phyloP scores from a whole-genome alignment of 2,797 vertebrate species.

The Megalops cyprinoides region DNA sequence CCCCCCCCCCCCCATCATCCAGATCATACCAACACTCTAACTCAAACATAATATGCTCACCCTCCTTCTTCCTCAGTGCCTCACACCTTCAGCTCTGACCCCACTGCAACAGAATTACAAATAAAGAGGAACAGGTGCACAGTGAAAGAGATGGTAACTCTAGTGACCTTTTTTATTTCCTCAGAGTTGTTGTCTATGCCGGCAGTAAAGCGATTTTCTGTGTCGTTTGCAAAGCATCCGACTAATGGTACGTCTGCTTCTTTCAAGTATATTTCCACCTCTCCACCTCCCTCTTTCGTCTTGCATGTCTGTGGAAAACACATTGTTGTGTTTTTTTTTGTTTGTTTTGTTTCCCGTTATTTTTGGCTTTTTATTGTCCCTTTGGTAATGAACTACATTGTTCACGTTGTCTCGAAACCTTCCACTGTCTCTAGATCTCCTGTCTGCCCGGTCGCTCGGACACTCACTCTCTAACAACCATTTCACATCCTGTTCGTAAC shows the following conservation, averaged over 20 bases:
- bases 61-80: slow-evolving; percentile 39
- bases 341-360: slow-evolving; percentile 52
- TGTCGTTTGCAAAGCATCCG: slow-evolving; percentile 99
- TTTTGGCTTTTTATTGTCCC: slow-evolving; percentile 52
- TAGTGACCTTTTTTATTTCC: slow-evolving; percentile 95
- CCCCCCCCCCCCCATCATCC: slow-evolving; percentile 12
- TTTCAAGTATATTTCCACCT: slow-evolving; percentile 87
- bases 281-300: slow-evolving; percentile 74
- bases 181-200: slow-evolving; percentile 99
- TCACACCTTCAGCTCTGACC: slow-evolving; percentile 44
- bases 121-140: slow-evolving; percentile 40
- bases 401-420: slow-evolving; percentile 63
- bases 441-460: slow-evolving; percentile 57
- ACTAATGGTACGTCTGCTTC: slow-evolving; percentile 99
- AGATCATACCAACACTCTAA: slow-evolving; percentile 9
- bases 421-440: slow-evolving; percentile 44
- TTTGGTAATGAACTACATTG: slow-evolving; percentile 43
- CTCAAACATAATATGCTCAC: slow-evolving; percentile 28
- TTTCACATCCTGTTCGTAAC: slow-evolving; percentile 64
- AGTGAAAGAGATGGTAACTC: slow-evolving; percentile 75
- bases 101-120: background rate
- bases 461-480: slow-evolving; percentile 60
- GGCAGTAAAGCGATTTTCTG: slow-evolving; percentile 99
- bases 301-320: slow-evolving; percentile 77
- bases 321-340: slow-evolving; percentile 34